Evolutionary conservation across 2,797 vertebrate species (phyloP).

Genomic region (Pachyuromys duprasi): DNA sequence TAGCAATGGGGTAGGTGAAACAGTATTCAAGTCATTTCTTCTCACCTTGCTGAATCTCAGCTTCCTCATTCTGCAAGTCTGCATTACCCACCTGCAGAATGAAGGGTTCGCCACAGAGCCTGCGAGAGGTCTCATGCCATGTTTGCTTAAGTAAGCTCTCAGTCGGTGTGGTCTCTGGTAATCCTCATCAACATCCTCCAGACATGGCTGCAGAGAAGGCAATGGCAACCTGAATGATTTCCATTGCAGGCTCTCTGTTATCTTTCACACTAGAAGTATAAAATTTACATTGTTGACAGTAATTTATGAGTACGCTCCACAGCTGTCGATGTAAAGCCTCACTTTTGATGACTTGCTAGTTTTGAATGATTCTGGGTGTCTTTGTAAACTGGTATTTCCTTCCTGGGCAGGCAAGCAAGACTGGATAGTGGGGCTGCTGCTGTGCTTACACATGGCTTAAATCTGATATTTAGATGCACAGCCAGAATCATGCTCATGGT

Average conservation of each 20-base stretch:
- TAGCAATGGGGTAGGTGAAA: not conserved
- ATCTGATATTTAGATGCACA: not conserved
- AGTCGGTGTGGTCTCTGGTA: no score
- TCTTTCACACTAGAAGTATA: not conserved
- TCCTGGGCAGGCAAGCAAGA: not conserved
- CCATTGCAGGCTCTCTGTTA: not conserved
- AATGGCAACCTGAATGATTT: not conserved
- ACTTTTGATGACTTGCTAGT: not conserved
- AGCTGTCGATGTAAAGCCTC: not conserved
- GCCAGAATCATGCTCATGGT: not conserved
- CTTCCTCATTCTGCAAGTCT: not conserved
- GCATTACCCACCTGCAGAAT: not conserved
- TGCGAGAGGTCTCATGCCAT: not conserved
- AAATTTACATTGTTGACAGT: not conserved
- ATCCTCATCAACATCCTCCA: not conserved
- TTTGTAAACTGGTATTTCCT: slow-evolving; percentile 13
- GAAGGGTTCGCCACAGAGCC: not conserved
- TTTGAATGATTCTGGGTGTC: not conserved
- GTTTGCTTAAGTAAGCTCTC: not conserved
- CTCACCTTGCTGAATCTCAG: not conserved
- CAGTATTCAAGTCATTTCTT: not conserved
- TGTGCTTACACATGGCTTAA: not conserved
- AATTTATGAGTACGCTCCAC: not conserved
- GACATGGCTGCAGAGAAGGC: not conserved
- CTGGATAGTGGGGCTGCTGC: not conserved